Conservation (phyloP, 2,888 invertebrate species). For the Parnassius smintheus region DNA sequence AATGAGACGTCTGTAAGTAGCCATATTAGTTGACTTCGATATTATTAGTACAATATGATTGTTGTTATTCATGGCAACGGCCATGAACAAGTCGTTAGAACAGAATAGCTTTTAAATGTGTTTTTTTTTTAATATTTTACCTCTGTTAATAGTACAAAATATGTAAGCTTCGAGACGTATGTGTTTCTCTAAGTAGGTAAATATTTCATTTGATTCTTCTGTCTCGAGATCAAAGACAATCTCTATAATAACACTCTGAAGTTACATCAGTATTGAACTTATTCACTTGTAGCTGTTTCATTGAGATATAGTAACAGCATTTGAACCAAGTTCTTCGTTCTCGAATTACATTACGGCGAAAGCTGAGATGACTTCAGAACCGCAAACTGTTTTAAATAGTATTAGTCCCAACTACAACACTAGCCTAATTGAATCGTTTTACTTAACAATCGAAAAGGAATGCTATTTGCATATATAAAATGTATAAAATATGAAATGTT, state of each 20-base stretch:
- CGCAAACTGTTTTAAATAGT: conserved; percentile 26
- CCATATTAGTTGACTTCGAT: conserved; percentile 52
- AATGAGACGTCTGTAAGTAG: conserved; percentile 38
- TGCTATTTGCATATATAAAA: conserved; percentile 43
- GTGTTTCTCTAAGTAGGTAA: conserved; percentile 15
- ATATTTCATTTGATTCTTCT: conserved; percentile 21
- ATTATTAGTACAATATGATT: conserved; percentile 53
- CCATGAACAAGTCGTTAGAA: conserved; percentile 28
- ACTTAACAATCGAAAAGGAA: conserved; percentile 41
- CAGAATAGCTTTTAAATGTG: conserved; percentile 51
- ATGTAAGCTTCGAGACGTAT: conserved; percentile 45
- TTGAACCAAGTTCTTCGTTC: conserved; percentile 17
- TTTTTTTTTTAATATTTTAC: conserved; percentile 58
- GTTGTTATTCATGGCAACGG: conserved; percentile 38
- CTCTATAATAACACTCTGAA: conserved; percentile 12
- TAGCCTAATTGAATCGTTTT: conserved; percentile 28
- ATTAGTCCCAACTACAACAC: conserved; percentile 23
- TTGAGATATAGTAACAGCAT: conserved; percentile 17
- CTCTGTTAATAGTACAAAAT: conserved; percentile 66
- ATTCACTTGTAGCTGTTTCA: conserved; percentile 8
- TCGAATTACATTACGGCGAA: conserved; percentile 13
- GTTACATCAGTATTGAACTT: conserved; percentile 7
- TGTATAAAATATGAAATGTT: conserved; percentile 48
- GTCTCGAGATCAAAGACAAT: not conserved
- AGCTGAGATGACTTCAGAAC: conserved; percentile 21